Percentiles rank a stretch among this genome's conserved stretches.
Evolutionary conservation across 2,888 invertebrate species (phyloP).

Genomic region (Lamellibrachia satsuma): DNA sequence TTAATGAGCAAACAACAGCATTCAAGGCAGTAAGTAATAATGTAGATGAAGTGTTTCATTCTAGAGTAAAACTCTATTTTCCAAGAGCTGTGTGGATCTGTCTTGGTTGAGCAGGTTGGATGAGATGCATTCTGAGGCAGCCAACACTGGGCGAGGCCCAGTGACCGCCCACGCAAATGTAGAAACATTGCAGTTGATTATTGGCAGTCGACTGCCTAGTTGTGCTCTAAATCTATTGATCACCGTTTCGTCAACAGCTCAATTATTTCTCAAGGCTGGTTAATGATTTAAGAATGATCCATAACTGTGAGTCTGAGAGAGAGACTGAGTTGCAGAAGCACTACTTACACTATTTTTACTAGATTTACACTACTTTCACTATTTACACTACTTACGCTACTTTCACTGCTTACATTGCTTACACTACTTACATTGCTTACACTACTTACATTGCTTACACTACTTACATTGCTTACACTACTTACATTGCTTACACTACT

Average conservation of each 20-base stretch:
- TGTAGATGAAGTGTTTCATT: not conserved
- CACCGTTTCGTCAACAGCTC: not conserved
- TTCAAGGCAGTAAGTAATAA: not conserved
- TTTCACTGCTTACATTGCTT: too few species aligned
- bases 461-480: too few species aligned
- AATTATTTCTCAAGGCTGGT: not conserved
- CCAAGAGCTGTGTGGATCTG: not conserved
- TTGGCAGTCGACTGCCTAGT: not conserved
- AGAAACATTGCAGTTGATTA: not conserved
- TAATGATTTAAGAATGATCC: not conserved
- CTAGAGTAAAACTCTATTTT: not conserved
- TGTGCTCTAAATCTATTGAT: not conserved
- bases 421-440: too few species aligned
- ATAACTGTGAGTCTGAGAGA: not conserved
- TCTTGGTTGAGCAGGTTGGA: not conserved
- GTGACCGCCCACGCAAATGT: not conserved
- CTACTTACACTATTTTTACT: not conserved
- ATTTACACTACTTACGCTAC: too few species aligned
- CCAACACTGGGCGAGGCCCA: not conserved
- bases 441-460: too few species aligned
- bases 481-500: too few species aligned
- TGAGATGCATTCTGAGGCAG: not conserved
- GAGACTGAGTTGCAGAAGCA: not conserved
- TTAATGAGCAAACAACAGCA: not conserved
- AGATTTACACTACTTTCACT: too few species aligned